phyloP scores from a whole-genome alignment of 2,797 vertebrate genomes.

The Enteromius mattozi region DNA sequence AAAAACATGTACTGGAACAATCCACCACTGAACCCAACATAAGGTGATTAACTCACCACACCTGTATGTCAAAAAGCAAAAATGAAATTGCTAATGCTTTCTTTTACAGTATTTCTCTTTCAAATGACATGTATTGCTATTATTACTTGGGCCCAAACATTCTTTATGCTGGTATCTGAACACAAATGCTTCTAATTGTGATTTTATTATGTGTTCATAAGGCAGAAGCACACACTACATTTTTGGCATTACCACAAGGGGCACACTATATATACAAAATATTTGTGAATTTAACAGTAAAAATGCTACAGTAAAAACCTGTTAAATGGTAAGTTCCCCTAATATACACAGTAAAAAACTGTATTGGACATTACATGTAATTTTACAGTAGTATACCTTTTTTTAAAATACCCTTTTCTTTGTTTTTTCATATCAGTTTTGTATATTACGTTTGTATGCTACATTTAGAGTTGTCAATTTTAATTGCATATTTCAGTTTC shows the following conservation, averaged over 20 bases:
- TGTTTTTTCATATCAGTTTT: too few relatives aligned
- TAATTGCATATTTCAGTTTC: too few relatives aligned
- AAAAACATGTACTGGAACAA: slow-evolving; percentile 8
- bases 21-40: slow-evolving; percentile 3
- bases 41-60: not conserved
- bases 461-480: too few relatives aligned
- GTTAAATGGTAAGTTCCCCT: too few relatives aligned
- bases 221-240: not conserved
- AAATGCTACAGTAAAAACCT: too few relatives aligned
- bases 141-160: not conserved
- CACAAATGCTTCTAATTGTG: not conserved
- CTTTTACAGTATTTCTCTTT: not conserved
- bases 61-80: not conserved
- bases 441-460: too few relatives aligned
- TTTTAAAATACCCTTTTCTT: too few relatives aligned
- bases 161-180: not conserved
- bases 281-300: too few relatives aligned
- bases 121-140: not conserved
- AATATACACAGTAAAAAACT: too few relatives aligned
- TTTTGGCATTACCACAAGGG: not conserved
- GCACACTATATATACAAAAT: not conserved
- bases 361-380: too few relatives aligned
- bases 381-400: too few relatives aligned
- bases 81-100: not conserved
- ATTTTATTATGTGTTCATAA: not conserved